Percentiles rank a stretch among this genome's conserved stretches.
Conservation (phyloP, 2,888 invertebrate species). For the Ametastegia equiseti region DNA sequence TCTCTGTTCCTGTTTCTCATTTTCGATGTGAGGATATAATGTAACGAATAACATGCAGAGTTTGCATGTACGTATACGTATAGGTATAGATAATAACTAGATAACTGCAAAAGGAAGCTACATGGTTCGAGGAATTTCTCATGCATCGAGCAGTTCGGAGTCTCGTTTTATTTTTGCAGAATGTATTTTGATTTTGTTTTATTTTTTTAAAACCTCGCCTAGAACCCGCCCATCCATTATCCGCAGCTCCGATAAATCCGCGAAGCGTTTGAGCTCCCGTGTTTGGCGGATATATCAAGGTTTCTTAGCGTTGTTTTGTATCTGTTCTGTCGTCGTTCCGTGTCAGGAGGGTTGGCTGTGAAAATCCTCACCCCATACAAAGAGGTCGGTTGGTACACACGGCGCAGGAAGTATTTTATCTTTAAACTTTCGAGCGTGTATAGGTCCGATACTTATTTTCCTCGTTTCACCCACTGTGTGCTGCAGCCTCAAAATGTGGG, state of each 20-base stretch:
- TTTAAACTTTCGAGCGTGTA: neutral
- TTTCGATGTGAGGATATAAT: neutral
- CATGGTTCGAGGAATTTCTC: conserved; percentile 29
- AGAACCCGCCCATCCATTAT: conserved; percentile 71
- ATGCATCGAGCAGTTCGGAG: conserved; percentile 39
- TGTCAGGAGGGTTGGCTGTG: conserved; percentile 21
- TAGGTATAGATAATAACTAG: no score
- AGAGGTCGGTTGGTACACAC: conserved; percentile 29
- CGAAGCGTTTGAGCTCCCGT: conserved; percentile 63
- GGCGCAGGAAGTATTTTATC: conserved; percentile 28
- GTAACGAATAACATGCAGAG: neutral
- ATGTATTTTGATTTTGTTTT: conserved; percentile 15
- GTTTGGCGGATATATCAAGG: conserved; percentile 73
- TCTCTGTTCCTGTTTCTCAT: neutral
- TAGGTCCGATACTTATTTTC: neutral
- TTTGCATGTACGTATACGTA: neutral
- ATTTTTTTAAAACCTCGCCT: conserved; percentile 51
- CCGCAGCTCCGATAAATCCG: conserved; percentile 71
- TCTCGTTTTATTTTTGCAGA: conserved; percentile 31
- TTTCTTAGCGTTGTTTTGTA: conserved; percentile 56
- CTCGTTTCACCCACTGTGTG: conserved; percentile 16
- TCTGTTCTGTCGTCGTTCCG: conserved; percentile 49
- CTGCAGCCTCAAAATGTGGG: neutral
- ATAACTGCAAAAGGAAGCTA: neutral
- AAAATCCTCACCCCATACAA: conserved; percentile 31